These are phyloP conservation scores for Epicampocera succincta DNA, from an alignment of 2,888 invertebrate species.

Conservation along the genomic window DNA sequence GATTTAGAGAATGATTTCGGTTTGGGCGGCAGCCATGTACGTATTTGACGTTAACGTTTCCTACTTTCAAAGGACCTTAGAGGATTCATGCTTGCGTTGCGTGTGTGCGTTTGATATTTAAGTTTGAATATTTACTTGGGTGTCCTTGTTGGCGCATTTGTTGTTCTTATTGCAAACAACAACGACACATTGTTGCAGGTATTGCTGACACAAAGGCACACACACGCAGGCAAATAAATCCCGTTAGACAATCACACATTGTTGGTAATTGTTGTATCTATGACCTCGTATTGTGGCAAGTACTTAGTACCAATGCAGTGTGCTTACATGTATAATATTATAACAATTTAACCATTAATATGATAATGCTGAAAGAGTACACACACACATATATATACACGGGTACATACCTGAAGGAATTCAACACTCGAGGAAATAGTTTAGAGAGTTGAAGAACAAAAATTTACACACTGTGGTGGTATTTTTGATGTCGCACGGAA, in stretches of 20 bases:
- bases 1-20: constrained; percentile 12
- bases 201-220: constrained; percentile 25
- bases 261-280: constrained; percentile 14
- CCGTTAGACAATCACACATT: constrained; percentile 27
- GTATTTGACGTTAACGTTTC: constrained; percentile 28
- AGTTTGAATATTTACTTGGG: constrained; percentile 35
- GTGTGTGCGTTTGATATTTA: constrained; percentile 49
- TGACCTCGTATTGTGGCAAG: constrained; percentile 38
- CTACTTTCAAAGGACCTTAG: constrained; percentile 25
- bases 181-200: constrained; percentile 21
- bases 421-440: constrained; percentile 11
- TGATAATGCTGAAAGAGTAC: constrained; percentile 27
- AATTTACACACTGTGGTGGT: no score
- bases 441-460: not conserved
- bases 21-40: not conserved
- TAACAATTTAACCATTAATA: constrained; percentile 46
- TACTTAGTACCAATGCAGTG: constrained; percentile 29
- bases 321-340: constrained; percentile 13
- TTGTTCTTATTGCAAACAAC: constrained; percentile 42
- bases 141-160: constrained; percentile 55
- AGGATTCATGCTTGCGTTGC: constrained; percentile 40
- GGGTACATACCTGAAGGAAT: no score
- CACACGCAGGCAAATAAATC: constrained; percentile 1
- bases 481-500: no score
- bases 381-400: not conserved